These are phyloP conservation scores for Quiscalus mexicanus DNA, from an alignment of 2,113 vertebrate species.

Conservation along the genomic window DNA sequence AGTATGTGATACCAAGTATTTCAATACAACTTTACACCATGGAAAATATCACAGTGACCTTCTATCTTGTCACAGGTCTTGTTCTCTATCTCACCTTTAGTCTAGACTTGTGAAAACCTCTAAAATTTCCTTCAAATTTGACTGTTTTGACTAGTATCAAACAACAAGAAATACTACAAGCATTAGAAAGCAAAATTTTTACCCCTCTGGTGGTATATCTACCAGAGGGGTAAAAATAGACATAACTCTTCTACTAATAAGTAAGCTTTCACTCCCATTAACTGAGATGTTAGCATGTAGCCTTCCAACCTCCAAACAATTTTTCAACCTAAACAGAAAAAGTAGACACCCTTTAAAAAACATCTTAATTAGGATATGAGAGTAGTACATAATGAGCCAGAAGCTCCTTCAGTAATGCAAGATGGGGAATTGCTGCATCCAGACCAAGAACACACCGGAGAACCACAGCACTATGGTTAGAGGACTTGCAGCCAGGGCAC, in stretches of 20 bases:
- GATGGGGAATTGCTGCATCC: not conserved
- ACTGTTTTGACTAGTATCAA: not conserved
- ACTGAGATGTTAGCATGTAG: not conserved
- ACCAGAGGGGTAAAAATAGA: not conserved
- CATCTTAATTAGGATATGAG: not conserved
- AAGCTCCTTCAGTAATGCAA: not conserved
- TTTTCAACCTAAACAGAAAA: not conserved
- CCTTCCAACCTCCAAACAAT: not conserved
- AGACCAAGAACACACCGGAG: not conserved
- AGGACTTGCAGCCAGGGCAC: not conserved
- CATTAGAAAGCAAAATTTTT: not conserved
- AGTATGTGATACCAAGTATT: rapidly evolving
- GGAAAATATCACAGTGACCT: not conserved
- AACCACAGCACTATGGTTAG: not conserved
- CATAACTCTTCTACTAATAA: not conserved
- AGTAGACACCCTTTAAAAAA: not conserved
- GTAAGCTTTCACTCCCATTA: not conserved
- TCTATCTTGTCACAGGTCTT: not conserved
- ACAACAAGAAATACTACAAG: not conserved
- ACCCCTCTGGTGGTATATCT: not conserved
- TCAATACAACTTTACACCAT: not conserved
- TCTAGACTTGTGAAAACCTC: not conserved
- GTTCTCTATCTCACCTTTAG: not conserved
- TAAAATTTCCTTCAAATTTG: not conserved
- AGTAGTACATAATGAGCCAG: not conserved